These are phyloP conservation scores for Helogale parvula DNA, from an alignment of 2,113 vertebrate genomes.

Conservation along the genomic window DNA sequence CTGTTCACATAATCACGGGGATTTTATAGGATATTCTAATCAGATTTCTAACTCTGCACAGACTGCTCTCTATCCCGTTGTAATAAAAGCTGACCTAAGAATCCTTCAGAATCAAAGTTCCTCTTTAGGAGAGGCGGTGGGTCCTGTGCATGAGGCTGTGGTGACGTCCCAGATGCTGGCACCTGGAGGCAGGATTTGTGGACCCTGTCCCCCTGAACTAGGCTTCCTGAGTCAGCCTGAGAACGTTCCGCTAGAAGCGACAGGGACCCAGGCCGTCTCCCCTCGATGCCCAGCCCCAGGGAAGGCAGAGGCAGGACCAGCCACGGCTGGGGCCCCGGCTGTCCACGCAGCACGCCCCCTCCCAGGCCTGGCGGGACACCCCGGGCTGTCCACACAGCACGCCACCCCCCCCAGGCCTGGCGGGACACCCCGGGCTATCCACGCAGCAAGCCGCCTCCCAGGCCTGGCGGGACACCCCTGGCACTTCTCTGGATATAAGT, in stretches of 20 bases:
- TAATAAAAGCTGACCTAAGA: accelerated
- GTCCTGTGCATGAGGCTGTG: accelerated
- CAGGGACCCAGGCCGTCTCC: accelerated
- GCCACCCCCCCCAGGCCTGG: no score
- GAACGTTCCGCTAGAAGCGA: neutral
- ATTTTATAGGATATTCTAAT: no score
- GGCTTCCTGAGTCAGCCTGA: neutral
- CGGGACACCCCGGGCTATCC: neutral
- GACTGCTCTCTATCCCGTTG: accelerated
- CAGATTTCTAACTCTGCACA: no score
- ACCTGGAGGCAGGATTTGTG: neutral
- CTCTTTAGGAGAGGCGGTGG: neutral
- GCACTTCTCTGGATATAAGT: neutral
- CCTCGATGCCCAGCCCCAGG: neutral
- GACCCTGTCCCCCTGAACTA: accelerated
- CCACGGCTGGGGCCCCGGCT: accelerated
- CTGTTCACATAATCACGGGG: accelerated
- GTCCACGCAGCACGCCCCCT: neutral
- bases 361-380: neutral
- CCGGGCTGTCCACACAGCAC: no score
- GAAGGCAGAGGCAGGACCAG: neutral
- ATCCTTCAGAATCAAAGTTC: no score
- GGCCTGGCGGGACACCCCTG: neutral
- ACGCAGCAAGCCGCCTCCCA: neutral
- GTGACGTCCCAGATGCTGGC: no score